Percentiles rank a stretch among this genome's conserved stretches.
phyloP scores from a whole-genome alignment of 2,888 invertebrate genomes.

The Halocaridina rubra region DNA sequence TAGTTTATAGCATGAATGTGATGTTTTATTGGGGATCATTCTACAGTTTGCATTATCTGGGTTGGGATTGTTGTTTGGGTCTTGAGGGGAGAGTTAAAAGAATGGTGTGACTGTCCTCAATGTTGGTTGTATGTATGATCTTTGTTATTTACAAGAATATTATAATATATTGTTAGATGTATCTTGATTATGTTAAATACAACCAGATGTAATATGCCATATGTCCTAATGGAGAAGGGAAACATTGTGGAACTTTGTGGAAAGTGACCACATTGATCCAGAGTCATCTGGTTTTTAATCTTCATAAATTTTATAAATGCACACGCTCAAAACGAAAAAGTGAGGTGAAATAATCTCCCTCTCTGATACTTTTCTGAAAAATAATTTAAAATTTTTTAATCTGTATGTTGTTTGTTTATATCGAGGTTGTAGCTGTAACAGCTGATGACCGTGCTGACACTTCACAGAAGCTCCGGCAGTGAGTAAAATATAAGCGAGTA shows the following conservation, averaged over 20 bases:
- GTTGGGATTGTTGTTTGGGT: conserved; percentile 21
- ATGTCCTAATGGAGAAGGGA: conserved; percentile 7
- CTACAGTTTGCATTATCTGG: background rate
- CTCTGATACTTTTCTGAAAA: too few species aligned
- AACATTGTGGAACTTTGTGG: background rate
- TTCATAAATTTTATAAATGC: too few species aligned
- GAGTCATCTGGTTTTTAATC: too few species aligned
- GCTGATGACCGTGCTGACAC: conserved; percentile 32
- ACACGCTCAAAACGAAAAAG: too few species aligned
- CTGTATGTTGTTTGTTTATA: conserved; percentile 38
- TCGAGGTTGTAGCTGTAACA: conserved; percentile 18
- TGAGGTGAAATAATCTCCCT: too few species aligned
- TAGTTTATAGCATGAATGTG: conserved; percentile 24
- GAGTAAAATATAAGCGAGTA: too few species aligned
- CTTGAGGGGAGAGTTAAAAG: background rate
- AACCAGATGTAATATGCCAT: conserved; percentile 34
- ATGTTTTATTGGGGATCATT: background rate
- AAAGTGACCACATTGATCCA: too few species aligned
- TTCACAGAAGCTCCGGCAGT: conserved; percentile 13
- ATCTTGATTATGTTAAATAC: conserved; percentile 21
- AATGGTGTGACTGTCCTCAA: conserved; percentile 27
- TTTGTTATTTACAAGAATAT: conserved; percentile 42
- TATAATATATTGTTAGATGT: conserved; percentile 45
- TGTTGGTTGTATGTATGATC: conserved; percentile 43
- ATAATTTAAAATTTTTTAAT: too few species aligned